These are phyloP conservation scores for Caerostris darwini DNA, from an alignment of 1,140 invertebrate species.

Conservation along the genomic window DNA sequence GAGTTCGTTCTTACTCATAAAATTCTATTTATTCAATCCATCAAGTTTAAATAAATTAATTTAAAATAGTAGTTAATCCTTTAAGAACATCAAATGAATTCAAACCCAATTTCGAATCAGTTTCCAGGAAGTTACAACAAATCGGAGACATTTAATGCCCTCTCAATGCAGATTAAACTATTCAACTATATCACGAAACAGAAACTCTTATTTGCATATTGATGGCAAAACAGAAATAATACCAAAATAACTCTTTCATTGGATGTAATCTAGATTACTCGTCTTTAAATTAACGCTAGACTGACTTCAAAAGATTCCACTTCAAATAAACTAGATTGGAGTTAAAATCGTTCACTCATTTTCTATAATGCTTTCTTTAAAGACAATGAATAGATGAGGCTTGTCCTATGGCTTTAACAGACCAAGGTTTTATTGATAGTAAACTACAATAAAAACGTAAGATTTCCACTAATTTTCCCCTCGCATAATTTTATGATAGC, in stretches of 20 bases:
- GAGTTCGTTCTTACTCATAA: too few relatives aligned
- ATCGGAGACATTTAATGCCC: neutral
- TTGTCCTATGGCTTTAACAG: neutral
- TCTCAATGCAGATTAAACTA: neutral
- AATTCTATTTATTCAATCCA: neutral
- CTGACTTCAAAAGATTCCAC: neutral
- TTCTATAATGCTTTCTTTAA: neutral
- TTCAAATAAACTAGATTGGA: neutral
- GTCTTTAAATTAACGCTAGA: neutral
- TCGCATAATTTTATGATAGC: conserved; percentile 8
- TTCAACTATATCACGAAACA: neutral
- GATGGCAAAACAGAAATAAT: neutral
- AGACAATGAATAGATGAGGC: neutral
- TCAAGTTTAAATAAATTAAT: neutral
- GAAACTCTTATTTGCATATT: neutral
- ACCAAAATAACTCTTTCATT: neutral
- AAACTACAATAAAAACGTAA: neutral
- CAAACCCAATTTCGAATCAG: neutral
- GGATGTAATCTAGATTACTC: neutral
- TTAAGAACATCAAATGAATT: conserved; percentile 2
- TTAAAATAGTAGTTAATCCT: neutral
- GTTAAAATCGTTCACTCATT: neutral
- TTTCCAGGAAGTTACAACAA: neutral
- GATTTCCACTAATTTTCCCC: neutral
- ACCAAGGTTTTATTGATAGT: neutral